These are phyloP conservation scores for Drosophila arizonae DNA, from an alignment of 1,140 invertebrate genomes.

Conservation along the genomic window DNA sequence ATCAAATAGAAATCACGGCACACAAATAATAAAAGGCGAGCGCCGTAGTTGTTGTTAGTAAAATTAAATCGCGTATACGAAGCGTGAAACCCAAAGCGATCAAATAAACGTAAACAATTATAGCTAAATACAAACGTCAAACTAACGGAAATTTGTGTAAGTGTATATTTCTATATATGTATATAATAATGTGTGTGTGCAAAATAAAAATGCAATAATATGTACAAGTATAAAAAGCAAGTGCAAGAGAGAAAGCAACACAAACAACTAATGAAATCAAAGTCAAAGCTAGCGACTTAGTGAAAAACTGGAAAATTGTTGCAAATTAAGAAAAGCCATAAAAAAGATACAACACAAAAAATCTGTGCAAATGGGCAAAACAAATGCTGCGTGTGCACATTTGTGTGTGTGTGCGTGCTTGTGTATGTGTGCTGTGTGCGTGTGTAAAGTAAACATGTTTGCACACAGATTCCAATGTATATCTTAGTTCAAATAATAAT, in stretches of 20 bases:
- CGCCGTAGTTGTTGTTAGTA: constrained; percentile 38
- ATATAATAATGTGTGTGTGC: neutral
- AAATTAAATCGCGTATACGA: constrained; percentile 72
- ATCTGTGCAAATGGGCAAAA: constrained; percentile 51
- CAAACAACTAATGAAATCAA: constrained; percentile 24
- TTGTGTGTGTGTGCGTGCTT: constrained; percentile 6
- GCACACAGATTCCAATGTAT: neutral
- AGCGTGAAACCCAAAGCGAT: constrained; percentile 68
- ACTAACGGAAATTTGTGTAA: constrained; percentile 50
- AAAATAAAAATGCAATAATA: constrained; percentile 25
- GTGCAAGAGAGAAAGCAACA: constrained; percentile 42
- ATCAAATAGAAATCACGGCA: constrained; percentile 32
- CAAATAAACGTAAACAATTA: constrained; percentile 54
- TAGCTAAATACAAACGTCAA: constrained; percentile 33
- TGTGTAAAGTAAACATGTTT: constrained; percentile 17
- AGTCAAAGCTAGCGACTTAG: constrained; percentile 27
- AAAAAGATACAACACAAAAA: constrained; percentile 33
- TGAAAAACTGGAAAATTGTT: constrained; percentile 42
- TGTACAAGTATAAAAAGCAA: constrained; percentile 20
- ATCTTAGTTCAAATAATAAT: constrained; percentile 33
- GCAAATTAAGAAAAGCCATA: constrained; percentile 43
- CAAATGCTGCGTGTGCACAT: constrained; percentile 1
- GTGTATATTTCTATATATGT: constrained; percentile 16
- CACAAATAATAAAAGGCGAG: constrained; percentile 36
- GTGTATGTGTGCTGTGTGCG: constrained; percentile 13